Percentiles rank a stretch among this genome's conserved stretches.
Conservation (phyloP, 2,888 invertebrate species). For the Polydesmus complanatus region DNA sequence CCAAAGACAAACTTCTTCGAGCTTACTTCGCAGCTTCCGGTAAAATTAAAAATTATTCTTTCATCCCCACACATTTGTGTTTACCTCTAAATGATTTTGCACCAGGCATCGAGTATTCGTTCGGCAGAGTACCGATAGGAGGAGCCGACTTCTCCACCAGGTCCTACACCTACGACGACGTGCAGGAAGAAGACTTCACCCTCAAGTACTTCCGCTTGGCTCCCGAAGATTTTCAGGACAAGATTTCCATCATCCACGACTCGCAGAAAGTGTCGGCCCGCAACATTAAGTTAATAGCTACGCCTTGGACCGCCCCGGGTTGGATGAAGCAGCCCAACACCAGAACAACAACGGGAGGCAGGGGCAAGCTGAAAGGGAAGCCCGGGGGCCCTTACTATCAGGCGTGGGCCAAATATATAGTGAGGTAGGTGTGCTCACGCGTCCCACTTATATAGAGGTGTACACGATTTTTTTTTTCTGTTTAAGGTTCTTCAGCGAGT, state of each 20-base stretch:
- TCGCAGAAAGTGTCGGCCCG: background rate
- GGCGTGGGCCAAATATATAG: background rate
- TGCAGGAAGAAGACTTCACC: background rate
- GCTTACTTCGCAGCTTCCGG: too few species aligned
- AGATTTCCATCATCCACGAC: background rate
- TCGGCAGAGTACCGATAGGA: constrained; percentile 68
- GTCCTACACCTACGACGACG: constrained; percentile 54
- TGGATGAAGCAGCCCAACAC: background rate
- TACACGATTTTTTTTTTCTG: too few species aligned
- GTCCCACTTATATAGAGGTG: too few species aligned
- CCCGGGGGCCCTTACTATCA: background rate
- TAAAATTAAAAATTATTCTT: too few species aligned
- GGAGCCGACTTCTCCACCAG: constrained; percentile 73
- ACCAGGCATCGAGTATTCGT: constrained; percentile 60
- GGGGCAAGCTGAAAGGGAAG: background rate
- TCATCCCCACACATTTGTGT: too few species aligned
- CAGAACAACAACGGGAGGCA: background rate
- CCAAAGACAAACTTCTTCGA: constrained; percentile 40
- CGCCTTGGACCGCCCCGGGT: background rate
- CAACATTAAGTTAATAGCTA: background rate
- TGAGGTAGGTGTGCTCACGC: too few species aligned
- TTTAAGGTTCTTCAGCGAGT: background rate
- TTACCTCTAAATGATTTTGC: too few species aligned
- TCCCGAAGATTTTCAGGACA: background rate
- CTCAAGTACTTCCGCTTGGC: background rate